These are phyloP conservation scores for Picathartes gymnocephalus DNA, from an alignment of 2,113 vertebrate genomes.

Conservation along the genomic window DNA sequence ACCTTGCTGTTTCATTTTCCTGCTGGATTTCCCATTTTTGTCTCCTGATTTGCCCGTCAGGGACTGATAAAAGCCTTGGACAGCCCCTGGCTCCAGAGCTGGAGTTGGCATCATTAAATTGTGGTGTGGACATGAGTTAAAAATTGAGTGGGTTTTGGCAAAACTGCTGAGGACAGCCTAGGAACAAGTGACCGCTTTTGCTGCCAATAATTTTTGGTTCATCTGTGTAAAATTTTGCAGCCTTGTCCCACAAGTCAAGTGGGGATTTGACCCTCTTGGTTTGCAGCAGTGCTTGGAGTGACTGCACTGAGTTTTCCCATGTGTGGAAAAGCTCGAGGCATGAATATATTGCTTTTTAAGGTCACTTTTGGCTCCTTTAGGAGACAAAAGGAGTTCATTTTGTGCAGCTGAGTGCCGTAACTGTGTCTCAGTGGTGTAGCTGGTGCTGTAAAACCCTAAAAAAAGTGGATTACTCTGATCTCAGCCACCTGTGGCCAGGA, in stretches of 20 bases:
- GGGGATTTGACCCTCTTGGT: not conserved
- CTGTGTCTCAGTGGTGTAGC: not conserved
- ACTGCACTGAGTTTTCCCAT: not conserved
- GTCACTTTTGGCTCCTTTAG: not conserved
- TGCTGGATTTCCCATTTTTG: not conserved
- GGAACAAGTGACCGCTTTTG: accelerated
- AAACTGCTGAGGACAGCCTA: not conserved
- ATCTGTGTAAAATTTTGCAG: not conserved
- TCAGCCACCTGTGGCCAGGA: not conserved
- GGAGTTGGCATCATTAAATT: accelerated
- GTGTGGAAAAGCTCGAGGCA: not conserved
- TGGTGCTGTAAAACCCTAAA: not conserved
- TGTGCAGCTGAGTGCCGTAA: not conserved
- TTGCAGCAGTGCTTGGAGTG: not conserved
- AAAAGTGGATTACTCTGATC: not conserved
- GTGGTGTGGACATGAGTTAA: accelerated
- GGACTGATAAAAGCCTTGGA: accelerated
- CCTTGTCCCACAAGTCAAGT: not conserved
- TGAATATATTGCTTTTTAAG: not conserved
- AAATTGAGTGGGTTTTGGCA: not conserved
- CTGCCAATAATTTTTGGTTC: not conserved
- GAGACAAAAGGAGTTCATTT: not conserved
- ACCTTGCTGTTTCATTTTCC: not conserved
- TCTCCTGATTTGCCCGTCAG: not conserved
- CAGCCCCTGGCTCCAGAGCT: not conserved